A percentile compares a stretch with the other conserved stretches of the same genome.
Evolutionary conservation across 2,113 vertebrate species (phyloP).

Genomic region (Hippocampus comes): DNA sequence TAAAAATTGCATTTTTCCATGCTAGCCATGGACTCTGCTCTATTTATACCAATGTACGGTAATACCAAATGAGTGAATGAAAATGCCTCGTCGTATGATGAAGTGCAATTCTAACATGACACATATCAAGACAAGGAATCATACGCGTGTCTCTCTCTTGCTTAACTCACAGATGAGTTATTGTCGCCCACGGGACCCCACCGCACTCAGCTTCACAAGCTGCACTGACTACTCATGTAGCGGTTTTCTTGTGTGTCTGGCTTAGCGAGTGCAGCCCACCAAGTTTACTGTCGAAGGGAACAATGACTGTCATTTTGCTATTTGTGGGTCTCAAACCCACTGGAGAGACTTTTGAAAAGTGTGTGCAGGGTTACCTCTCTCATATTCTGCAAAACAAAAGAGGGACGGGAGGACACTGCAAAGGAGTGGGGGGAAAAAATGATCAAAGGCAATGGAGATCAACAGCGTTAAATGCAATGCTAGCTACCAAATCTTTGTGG

Average conservation of each 20-base stretch:
- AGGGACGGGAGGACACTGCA: too few species aligned
- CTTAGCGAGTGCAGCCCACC: constrained; percentile 4
- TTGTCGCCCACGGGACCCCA: constrained; percentile 19
- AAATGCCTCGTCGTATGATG: neutral
- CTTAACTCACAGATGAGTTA: neutral
- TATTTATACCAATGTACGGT: neutral
- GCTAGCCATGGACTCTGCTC: neutral
- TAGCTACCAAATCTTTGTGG: too few species aligned
- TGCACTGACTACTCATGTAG: constrained; percentile 24
- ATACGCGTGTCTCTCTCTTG: neutral
- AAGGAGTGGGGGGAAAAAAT: too few species aligned
- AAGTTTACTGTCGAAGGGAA: constrained; percentile 3
- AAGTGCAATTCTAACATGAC: neutral
- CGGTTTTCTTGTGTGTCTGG: constrained; percentile 19
- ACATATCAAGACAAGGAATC: constrained; percentile 2
- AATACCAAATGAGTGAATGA: neutral
- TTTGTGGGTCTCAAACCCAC: neutral
- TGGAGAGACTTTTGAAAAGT: neutral
- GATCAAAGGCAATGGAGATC: too few species aligned
- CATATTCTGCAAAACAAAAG: neutral
- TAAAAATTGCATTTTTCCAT: neutral
- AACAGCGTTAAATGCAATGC: too few species aligned
- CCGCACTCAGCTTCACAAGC: constrained; percentile 17
- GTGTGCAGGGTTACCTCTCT: neutral
- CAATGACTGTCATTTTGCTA: neutral